Percentiles rank a stretch among this genome's conserved stretches.
phyloP scores from a whole-genome alignment of 2,888 invertebrate genomes.

The Liposcelis brunnea region DNA sequence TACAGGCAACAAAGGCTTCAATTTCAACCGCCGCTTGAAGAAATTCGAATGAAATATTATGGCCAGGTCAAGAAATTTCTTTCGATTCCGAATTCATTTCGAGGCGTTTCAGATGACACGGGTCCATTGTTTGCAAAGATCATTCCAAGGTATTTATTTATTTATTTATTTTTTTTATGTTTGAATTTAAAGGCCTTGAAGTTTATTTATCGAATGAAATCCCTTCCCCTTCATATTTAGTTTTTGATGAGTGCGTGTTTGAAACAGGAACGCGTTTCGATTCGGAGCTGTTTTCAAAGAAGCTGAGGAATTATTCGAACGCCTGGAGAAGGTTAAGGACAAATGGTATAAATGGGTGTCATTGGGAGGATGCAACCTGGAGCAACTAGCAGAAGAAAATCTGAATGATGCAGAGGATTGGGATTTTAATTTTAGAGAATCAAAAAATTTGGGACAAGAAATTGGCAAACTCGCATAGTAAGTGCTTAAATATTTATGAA shows the following conservation, averaged over 20 bases:
- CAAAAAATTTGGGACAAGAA: conserved; percentile 82
- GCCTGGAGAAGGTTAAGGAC: conserved; percentile 42
- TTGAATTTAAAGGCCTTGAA: no score
- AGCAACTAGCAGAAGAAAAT: conserved; percentile 47
- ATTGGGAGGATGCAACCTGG: conserved; percentile 60
- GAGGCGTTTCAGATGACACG: conserved; percentile 46
- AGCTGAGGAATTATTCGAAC: conserved; percentile 52
- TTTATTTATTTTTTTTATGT: no score
- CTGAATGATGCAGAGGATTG: conserved; percentile 57
- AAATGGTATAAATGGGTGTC: conserved; percentile 62
- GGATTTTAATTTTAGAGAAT: conserved; percentile 74
- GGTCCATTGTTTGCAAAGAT: conserved; percentile 43
- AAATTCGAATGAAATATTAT: conserved; percentile 75
- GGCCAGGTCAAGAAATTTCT: conserved; percentile 79
- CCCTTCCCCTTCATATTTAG: no score
- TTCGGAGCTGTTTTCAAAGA: conserved; percentile 57
- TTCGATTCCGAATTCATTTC: conserved; percentile 72
- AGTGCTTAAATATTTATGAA: no score
- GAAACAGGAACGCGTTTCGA: conserved; percentile 50
- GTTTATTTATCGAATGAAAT: no score
- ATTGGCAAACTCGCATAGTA: conserved; percentile 79
- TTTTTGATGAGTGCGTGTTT: no score
- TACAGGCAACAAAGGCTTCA: conserved; percentile 48
- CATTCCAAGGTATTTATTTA: conserved; percentile 37
- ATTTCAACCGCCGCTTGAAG: conserved; percentile 72